Conservation (phyloP, 2,113 vertebrate genomes). For the Xenopus borealis region DNA sequence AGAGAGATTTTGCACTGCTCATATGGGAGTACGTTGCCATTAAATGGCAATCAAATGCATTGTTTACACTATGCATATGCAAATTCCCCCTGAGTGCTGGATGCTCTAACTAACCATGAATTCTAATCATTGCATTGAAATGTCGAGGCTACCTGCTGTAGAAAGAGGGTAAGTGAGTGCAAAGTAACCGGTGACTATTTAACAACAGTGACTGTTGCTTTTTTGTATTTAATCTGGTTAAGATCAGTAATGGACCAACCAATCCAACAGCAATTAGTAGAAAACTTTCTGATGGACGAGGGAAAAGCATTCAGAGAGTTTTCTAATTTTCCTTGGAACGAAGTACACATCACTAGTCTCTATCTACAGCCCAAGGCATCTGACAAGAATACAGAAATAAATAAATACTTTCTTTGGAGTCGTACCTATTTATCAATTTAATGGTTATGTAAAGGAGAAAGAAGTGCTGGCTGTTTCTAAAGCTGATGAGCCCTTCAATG, state of each 20-base stretch:
- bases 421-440: slow-evolving; percentile 58
- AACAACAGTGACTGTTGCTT: not conserved
- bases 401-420: slow-evolving; percentile 43
- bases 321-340: not conserved
- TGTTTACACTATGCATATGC: not conserved
- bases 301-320: not conserved
- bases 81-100: not conserved
- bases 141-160: not conserved
- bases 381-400: slow-evolving; percentile 48
- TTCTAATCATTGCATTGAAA: not conserved
- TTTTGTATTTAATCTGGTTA: not conserved
- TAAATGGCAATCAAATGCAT: not conserved
- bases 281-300: not conserved
- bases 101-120: slow-evolving; percentile 5
- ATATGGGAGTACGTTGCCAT: not conserved
- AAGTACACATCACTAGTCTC: not conserved
- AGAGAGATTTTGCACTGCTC: not conserved
- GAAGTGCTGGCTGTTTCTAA: slow-evolving; percentile 51
- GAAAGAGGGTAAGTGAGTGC: not conserved
- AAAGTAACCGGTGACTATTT: not conserved
- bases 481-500: slow-evolving; percentile 56
- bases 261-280: not conserved
- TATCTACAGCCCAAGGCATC: slow-evolving; percentile 29
- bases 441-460: slow-evolving; percentile 53
- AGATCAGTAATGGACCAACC: not conserved